These are phyloP conservation scores for Amazona vittata DNA, from an alignment of 2,113 vertebrate species.

Conservation along the genomic window DNA sequence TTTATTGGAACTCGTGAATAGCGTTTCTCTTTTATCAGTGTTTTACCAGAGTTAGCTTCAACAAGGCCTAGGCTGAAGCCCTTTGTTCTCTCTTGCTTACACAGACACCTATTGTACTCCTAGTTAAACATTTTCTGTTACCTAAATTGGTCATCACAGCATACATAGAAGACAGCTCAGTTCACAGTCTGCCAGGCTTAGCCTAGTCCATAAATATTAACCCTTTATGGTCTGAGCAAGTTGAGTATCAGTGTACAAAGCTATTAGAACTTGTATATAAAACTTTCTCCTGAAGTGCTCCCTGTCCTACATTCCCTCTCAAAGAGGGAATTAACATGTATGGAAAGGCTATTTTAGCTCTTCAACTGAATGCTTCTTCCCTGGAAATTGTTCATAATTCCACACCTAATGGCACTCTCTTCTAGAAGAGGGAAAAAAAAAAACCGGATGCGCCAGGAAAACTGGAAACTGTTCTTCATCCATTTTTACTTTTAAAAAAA, in stretches of 20 bases:
- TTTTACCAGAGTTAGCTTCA: not conserved
- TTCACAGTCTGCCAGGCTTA: not conserved
- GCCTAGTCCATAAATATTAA: not conserved
- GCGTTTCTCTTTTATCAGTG: not conserved
- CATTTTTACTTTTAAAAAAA: not conserved
- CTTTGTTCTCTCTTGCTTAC: not conserved
- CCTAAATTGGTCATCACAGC: not conserved
- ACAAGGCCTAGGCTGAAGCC: not conserved
- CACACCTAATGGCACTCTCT: not conserved
- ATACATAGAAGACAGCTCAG: not conserved
- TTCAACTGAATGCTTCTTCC: not conserved
- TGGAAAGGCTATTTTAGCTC: not conserved
- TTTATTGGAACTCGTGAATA: not conserved
- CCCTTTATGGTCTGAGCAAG: not conserved
- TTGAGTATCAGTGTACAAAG: not conserved
- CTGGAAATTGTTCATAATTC: not conserved
- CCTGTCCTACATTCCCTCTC: not conserved
- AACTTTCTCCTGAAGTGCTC: not conserved
- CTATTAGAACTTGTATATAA: not conserved
- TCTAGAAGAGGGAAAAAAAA: not conserved
- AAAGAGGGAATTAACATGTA: not conserved
- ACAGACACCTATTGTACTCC: not conserved
- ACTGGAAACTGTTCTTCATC: not conserved
- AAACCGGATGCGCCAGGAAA: not conserved
- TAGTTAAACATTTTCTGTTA: not conserved